These are phyloP conservation scores for Pandemis corylana DNA, from an alignment of 2,888 invertebrate genomes.

Conservation along the genomic window DNA sequence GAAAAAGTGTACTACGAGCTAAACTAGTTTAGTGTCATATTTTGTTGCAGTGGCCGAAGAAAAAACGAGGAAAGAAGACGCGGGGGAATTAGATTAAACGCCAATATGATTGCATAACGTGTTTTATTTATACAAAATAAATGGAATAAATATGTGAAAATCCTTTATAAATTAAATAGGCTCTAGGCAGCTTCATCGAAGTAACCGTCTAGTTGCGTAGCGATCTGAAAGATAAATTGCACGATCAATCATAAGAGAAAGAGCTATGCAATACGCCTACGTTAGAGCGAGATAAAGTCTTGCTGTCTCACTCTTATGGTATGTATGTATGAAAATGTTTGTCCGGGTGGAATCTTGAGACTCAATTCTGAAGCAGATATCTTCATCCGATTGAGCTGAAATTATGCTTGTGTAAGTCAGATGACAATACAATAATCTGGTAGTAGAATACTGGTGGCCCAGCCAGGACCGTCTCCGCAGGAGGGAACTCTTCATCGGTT, in stretches of 20 bases:
- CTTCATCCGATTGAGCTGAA: no score
- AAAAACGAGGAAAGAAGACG: conserved; percentile 50
- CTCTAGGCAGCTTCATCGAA: conserved; percentile 92
- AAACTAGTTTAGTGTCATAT: not conserved
- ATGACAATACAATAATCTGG: no score
- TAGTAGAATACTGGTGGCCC: no score
- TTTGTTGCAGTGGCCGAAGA: conserved; percentile 76
- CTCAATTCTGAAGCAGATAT: no score
- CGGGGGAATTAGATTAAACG: conserved; percentile 35
- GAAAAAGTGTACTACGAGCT: not conserved
- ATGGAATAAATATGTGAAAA: conserved; percentile 21
- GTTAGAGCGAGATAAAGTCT: no score
- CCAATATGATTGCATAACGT: conserved; percentile 12
- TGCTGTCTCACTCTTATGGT: no score
- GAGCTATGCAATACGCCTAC: no score
- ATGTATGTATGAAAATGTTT: no score
- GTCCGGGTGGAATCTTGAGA: no score
- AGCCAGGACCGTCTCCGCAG: no score
- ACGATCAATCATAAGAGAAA: not conserved
- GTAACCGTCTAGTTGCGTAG: conserved; percentile 93
- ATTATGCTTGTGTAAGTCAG: no score
- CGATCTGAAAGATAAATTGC: conserved; percentile 80
- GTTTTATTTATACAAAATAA: conserved; percentile 26
- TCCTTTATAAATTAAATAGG: not conserved
- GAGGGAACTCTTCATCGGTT: no score